A percentile compares a stretch with the other conserved stretches of the same genome.
phyloP scores from a whole-genome alignment of 1,140 invertebrate genomes.

The Nautilus pompilius region DNA sequence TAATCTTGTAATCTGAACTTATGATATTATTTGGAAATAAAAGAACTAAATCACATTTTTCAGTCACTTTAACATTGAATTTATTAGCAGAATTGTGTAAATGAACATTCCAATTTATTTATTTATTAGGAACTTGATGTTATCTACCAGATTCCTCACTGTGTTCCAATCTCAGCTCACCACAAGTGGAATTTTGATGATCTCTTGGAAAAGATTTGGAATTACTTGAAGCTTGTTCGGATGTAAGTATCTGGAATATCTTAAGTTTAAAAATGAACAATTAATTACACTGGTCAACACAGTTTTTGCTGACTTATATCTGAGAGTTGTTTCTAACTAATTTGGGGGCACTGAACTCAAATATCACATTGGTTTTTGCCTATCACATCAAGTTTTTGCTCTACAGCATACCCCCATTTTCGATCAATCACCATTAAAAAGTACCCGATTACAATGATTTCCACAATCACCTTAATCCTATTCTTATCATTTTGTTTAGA shows the following conservation, averaged over 20 bases:
- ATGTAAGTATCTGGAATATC: constrained; percentile 72
- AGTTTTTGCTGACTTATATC: background rate
- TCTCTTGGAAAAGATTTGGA: constrained; percentile 98
- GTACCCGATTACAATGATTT: no score
- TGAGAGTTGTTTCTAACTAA: background rate
- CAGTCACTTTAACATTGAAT: background rate
- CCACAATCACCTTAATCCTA: no score
- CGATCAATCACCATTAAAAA: background rate
- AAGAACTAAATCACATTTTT: background rate
- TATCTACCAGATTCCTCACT: constrained; percentile 99
- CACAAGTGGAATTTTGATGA: constrained; percentile 99
- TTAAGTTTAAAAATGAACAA: background rate
- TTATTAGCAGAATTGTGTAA: background rate
- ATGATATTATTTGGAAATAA: no score
- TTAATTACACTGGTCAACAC: background rate
- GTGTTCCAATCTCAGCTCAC: constrained; percentile 98
- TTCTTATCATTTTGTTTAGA: no score
- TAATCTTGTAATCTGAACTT: no score
- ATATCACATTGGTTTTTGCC: background rate
- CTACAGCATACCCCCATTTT: background rate
- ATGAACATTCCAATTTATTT: background rate
- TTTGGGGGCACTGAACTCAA: background rate
- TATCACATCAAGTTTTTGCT: background rate
- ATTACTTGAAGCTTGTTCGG: constrained; percentile 90
- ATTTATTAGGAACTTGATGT: constrained; percentile 90